Percentiles rank a stretch among this genome's conserved stretches.
Conservation (phyloP, 1,140 invertebrate genomes). For the Macrobrachium nipponense region DNA sequence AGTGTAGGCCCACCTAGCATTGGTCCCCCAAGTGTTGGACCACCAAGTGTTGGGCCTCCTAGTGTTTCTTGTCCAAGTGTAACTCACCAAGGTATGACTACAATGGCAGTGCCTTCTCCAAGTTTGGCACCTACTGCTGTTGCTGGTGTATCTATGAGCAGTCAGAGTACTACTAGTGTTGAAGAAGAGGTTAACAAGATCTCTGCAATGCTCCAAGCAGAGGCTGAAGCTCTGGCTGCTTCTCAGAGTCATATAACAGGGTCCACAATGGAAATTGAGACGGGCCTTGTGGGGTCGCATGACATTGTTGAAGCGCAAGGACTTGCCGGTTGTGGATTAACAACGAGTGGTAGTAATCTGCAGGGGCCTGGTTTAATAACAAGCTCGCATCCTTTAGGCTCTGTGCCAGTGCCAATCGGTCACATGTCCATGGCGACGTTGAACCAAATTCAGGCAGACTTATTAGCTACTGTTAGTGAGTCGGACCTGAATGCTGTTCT, state of each 20-base stretch:
- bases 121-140: conserved; percentile 41
- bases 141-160: conserved; percentile 47
- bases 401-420: conserved; percentile 61
- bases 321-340: conserved; percentile 50
- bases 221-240: conserved; percentile 60
- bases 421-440: conserved; percentile 64
- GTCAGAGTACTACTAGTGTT: conserved; percentile 54
- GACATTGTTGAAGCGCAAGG: conserved; percentile 63
- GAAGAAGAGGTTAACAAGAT: conserved; percentile 64
- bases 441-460: conserved; percentile 64
- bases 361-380: conserved; percentile 41
- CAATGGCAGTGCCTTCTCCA: conserved; percentile 34
- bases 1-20: conserved; percentile 59
- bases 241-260: conserved; percentile 54
- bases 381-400: conserved; percentile 50
- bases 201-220: conserved; percentile 64
- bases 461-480: conserved; percentile 63
- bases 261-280: conserved; percentile 38
- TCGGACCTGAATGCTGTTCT: conserved; percentile 64
- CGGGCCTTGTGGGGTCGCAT: conserved; percentile 54
- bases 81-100: conserved; percentile 46
- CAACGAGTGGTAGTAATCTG: conserved; percentile 21
- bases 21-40: conserved; percentile 56
- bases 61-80: conserved; percentile 54
- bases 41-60: conserved; percentile 55